These are phyloP conservation scores for Lacerta viridis DNA, from an alignment of 2,797 vertebrate species.

Conservation along the genomic window DNA sequence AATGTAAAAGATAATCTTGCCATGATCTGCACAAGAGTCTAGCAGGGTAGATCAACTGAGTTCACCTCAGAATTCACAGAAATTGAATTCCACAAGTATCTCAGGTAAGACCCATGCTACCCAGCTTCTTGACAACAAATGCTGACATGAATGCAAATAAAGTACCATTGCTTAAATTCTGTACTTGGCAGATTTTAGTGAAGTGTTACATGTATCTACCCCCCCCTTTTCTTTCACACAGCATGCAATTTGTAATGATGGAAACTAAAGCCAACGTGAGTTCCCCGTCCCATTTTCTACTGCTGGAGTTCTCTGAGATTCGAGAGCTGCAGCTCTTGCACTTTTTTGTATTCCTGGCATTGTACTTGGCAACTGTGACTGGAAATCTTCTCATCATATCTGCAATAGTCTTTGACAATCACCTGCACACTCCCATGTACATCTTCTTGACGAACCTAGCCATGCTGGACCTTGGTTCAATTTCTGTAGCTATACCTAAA, in stretches of 20 bases:
- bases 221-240: background rate
- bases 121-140: too few species aligned
- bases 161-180: too few species aligned
- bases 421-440: conserved; percentile 27
- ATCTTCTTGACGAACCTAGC: conserved; percentile 26
- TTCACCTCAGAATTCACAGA: too few species aligned
- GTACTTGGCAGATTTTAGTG: too few species aligned
- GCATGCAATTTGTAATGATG: background rate
- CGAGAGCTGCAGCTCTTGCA: background rate
- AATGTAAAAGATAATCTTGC: too few species aligned
- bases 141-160: too few species aligned
- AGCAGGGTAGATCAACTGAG: too few species aligned
- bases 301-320: background rate
- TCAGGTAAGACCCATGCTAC: too few species aligned
- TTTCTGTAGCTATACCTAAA: background rate
- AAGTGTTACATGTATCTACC: too few species aligned
- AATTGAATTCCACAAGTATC: too few species aligned
- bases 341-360: background rate
- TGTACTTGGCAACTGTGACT: background rate
- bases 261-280: background rate
- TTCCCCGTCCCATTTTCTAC: background rate
- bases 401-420: background rate
- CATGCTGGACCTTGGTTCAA: background rate
- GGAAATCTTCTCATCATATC: conserved; percentile 6
- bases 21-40: too few species aligned